Percentiles rank a stretch among this genome's conserved stretches.
Evolutionary conservation across 2,797 vertebrate genomes (phyloP).

Genomic region (Anomalospiza imberbis): DNA sequence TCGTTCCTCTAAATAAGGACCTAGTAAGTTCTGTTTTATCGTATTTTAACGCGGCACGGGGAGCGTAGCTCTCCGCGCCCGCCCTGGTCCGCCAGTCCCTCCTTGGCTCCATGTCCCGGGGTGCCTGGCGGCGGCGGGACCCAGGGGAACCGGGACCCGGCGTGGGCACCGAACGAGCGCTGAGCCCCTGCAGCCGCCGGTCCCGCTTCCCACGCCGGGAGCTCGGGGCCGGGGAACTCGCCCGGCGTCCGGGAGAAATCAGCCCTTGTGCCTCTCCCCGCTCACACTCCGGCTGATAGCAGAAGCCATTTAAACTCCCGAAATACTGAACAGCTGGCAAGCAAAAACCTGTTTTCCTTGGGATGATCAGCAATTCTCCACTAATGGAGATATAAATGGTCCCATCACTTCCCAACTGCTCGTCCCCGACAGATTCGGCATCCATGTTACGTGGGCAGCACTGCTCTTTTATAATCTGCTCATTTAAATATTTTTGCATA

Average conservation of each 20-base stretch:
- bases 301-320: slow-evolving; percentile 6
- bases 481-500: not conserved
- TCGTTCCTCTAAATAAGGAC: not conserved
- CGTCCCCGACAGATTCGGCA: not conserved
- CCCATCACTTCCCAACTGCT: not conserved
- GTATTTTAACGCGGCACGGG: rapidly evolving
- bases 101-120: no score
- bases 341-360: not conserved
- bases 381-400: not conserved
- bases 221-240: not conserved
- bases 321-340: not conserved
- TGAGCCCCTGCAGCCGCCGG: not conserved
- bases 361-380: not conserved
- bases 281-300: not conserved
- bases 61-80: not conserved
- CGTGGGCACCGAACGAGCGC: not conserved
- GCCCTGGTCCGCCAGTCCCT: no score
- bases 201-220: not conserved
- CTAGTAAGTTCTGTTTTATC: rapidly evolving
- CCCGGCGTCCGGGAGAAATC: not conserved
- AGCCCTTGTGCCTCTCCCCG: not conserved
- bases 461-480: not conserved
- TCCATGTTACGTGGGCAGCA: rapidly evolving
- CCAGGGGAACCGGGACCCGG: not conserved
- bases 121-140: not conserved